A percentile compares a stretch with the other conserved stretches of the same genome.
These are phyloP conservation scores for Cheilosia vernalis DNA, from an alignment of 2,888 invertebrate species.

Conservation along the genomic window DNA sequence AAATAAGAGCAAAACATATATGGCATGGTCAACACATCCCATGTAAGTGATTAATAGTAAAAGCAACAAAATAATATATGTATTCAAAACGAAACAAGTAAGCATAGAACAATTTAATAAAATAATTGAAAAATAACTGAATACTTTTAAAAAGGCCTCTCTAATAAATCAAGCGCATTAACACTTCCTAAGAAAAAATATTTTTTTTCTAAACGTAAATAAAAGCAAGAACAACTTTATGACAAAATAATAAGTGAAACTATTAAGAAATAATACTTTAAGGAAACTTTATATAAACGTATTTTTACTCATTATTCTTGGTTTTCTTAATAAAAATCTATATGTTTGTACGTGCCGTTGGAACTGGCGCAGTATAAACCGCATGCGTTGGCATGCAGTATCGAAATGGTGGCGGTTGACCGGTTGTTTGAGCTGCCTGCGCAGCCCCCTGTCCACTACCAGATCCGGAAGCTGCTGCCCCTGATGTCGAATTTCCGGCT, in stretches of 20 bases:
- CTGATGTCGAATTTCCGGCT: conserved; percentile 50
- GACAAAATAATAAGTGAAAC: conserved; percentile 7
- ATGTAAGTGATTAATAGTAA: not conserved
- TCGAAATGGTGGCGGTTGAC: conserved; percentile 83
- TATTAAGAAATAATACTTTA: conserved; percentile 14
- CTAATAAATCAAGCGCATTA: conserved; percentile 26
- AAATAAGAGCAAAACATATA: not conserved
- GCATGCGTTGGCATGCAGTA: conserved; percentile 87
- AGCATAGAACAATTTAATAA: conserved; percentile 6
- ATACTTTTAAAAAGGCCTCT: conserved; percentile 2
- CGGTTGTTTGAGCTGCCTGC: conserved; percentile 68
- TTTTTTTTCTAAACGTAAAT: conserved; percentile 8
- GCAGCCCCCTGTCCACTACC: conserved; percentile 76
- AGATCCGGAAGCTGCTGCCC: conserved; percentile 81
- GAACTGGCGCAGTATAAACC: conserved; percentile 86
- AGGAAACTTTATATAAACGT: conserved; percentile 15
- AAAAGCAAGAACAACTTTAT: conserved; percentile 23
- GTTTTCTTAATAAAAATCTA: conserved; percentile 36
- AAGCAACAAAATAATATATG: not conserved
- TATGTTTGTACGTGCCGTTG: conserved; percentile 85
- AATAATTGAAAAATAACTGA: conserved; percentile 5
- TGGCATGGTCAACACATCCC: not conserved
- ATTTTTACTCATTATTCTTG: conserved; percentile 29
- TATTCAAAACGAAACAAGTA: not conserved
- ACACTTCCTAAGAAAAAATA: conserved; percentile 17